Base-by-base conservation (phyloP, 2,888 invertebrate genomes). In the Eilema depressum region DNA sequence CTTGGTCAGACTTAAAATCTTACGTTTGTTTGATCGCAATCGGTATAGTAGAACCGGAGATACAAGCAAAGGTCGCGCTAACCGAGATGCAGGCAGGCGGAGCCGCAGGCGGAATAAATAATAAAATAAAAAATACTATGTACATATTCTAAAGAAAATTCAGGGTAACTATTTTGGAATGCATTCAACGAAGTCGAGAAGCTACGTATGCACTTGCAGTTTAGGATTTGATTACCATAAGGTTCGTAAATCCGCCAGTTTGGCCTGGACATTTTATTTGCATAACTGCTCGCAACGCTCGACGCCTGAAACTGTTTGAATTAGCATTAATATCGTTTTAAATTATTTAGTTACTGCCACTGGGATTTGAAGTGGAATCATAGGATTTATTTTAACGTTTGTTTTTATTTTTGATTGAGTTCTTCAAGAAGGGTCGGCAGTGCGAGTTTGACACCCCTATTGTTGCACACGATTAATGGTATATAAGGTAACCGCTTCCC, bases 151-250 rank as follows among this genome's bases (percentile, higher is more conserved):
- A 25, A n/a, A 66, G 57, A 25, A 28, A 59, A 57, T 23, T 33
- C 14, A 14, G 61, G 7, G 41, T 57, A 62, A 28, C 62, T 25
- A 64, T 68, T 53, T 37, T 20, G n/a, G 47, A 57, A 68, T 71
- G 30, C 37, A 65, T 71, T 60, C 53, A 61, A 53, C 20, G 25
- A 65, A 71, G 20, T 56, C 62, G 56, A 25, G 61, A 66, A 68
- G 71, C 68, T 62, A 69, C 68, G 57, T 72, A 68, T 72, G 69
- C 66, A 47, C 57, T 66, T 41, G 47, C 65, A 65, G 68, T 84
- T 81, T 78, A 82, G 67, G 78, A 81, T 84, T 82, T 74, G 80
- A 86, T 88, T 88, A 87, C 82, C 89, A 89, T 89, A 89, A 86
- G 87, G 87, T 84, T 83, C 85, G 80, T 82, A 84, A 85, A 87